Base-by-base conservation (phyloP, 2,888 invertebrate species). In the Crematogaster levior region DNA sequence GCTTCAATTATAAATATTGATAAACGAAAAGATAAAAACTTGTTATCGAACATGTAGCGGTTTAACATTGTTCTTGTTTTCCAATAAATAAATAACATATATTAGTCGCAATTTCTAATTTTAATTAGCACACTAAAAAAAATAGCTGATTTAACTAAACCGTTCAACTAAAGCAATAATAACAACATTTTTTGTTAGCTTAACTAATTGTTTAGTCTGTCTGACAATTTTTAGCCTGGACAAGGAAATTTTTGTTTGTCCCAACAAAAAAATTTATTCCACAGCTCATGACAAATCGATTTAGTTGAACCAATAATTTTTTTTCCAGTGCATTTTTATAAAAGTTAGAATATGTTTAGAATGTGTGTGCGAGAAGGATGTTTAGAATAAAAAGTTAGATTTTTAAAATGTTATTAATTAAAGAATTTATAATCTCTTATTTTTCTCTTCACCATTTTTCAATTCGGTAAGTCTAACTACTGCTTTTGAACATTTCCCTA, bases 371-470 rank as follows among this genome's bases (percentile, higher is more conserved):
- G n/a, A n/a, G n/a, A n/a, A n/a, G n/a, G n/a, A n/a, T n/a, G n/a
- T n/a, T n/a, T n/a, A n/a, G n/a, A n/a, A n/a, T n/a, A n/a, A n/a
- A n/a, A n/a, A n/a, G n/a, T n/a, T n/a, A n/a, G n/a, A n/a, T 24
- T 40, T 60, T n/a, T 9, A 60, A 12, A 6, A 30, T n/a, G 18
- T 48, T 21, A n/a, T n/a, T n/a, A n/a, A 66, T 66, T 18, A 43
- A 65, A 65, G 27, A 40, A 6, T 40, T 65, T 65, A 27, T 27
- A 18, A 43, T n/a, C 43, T 46, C 18, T 0, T 10, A 15, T 10
- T 65, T 65, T 7, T 51, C 15, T 21, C 43, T 43, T 68, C 58
- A n/a, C 48, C 18, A 30, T 65, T 53, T 63, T n/a, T 61, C 37
- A 12, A 24, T 51, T 12, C 12, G 30, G 3, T 24, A 15, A n/a